These are phyloP conservation scores for Chiloscyllium punctatum DNA, from an alignment of 2,797 vertebrate species.

Conservation along the genomic window DNA sequence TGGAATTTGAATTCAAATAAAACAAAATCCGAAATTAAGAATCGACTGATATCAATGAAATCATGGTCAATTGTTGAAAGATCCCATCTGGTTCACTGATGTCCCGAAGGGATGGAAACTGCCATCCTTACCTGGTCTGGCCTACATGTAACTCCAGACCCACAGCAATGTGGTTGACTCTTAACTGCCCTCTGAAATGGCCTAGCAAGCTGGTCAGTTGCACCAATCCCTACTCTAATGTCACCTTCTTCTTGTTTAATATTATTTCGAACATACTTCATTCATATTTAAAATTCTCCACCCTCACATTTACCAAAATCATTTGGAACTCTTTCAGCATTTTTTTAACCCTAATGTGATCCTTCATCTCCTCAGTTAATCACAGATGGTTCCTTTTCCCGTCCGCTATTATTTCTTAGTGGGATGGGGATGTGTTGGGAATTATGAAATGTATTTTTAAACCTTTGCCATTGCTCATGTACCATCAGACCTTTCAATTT, in stretches of 20 bases:
- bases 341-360: not conserved
- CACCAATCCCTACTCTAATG: not conserved
- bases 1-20: too few relatives aligned
- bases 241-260: not conserved
- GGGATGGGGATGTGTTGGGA: not conserved
- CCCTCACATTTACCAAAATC: not conserved
- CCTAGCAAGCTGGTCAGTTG: too few relatives aligned
- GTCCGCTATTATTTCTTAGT: not conserved
- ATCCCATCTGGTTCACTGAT: too few relatives aligned
- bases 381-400: not conserved
- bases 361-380: not conserved
- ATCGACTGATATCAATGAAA: too few relatives aligned
- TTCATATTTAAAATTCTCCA: not conserved
- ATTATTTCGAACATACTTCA: not conserved
- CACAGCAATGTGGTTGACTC: too few relatives aligned
- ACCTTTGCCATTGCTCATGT: not conserved
- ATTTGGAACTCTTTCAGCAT: not conserved
- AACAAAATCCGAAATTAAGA: too few relatives aligned
- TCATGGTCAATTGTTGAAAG: too few relatives aligned
- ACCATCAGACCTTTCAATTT: not conserved
- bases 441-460: not conserved
- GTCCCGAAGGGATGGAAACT: too few relatives aligned
- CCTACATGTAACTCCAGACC: too few relatives aligned
- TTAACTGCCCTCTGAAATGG: too few relatives aligned
- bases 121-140: too few relatives aligned